phyloP scores from a whole-genome alignment of 2,113 vertebrate species.

The Erythrocebus patas region DNA sequence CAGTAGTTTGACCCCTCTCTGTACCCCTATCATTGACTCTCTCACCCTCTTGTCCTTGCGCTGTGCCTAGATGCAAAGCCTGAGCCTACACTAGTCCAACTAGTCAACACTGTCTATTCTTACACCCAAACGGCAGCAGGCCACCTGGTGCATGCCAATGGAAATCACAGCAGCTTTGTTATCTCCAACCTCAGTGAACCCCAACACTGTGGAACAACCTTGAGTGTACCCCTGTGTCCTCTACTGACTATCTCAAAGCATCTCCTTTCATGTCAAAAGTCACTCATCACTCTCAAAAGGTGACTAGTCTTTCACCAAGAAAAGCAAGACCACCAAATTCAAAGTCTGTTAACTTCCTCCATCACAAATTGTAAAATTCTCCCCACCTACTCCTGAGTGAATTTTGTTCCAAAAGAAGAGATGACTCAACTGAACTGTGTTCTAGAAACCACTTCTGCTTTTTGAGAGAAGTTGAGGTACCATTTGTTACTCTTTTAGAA shows the following conservation, averaged over 20 bases:
- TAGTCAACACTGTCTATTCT: not conserved
- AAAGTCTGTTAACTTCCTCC: not conserved
- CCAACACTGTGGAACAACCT: not conserved
- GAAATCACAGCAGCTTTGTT: too few species aligned
- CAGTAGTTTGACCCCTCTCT: not conserved
- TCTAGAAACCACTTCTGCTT: not conserved
- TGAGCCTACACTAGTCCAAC: too few species aligned
- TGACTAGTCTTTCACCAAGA: not conserved
- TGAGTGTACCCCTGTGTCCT: not conserved
- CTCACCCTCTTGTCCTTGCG: not conserved
- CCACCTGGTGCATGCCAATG: fast-evolving
- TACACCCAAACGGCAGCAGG: not conserved
- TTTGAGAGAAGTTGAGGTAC: not conserved
- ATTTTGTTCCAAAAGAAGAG: not conserved
- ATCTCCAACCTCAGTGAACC: not conserved
- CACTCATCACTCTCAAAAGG: not conserved
- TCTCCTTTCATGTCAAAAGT: not conserved
- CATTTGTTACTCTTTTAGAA: not conserved
- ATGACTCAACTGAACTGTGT: not conserved
- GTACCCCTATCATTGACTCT: not conserved
- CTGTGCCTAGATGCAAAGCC: not conserved
- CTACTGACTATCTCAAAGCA: not conserved
- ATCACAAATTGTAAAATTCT: not conserved
- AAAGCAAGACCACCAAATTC: not conserved
- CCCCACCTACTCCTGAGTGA: not conserved